Base-by-base conservation (phyloP, 2,888 invertebrate genomes). In the Melanostoma scalare region DNA sequence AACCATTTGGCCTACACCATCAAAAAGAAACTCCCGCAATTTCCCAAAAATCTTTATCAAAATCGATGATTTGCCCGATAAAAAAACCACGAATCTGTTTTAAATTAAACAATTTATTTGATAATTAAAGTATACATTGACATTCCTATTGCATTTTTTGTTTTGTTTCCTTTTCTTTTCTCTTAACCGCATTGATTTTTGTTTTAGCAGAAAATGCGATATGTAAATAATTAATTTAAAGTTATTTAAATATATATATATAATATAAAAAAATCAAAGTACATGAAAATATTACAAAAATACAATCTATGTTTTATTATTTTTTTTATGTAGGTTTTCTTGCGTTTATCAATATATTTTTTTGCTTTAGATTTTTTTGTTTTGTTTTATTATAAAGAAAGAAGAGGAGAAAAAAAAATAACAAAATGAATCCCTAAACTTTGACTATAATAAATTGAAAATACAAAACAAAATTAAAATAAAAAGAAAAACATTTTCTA, bases 71-170 rank as follows among this genome's bases (percentile, higher is more conserved):
- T 20, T 20, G 1, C 20, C 20, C 20, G 20, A 10, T 38, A 20
- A 6, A 55, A 31, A 60, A 9, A 61, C 35, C 44, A 36, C n/a
- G 20, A 20, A 31, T 20, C 20, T 56, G 4, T 67, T 74, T 73
- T 69, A 84, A 78, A 78, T 78, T 78, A 84, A 84, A 78, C 78
- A 82, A 78, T 84, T 84, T 84, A 84, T 79, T 84, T 71, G 55
- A 75, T 84, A 79, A 75, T 78, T 84, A 74, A 78, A 71, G 75
- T 84, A 71, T 84, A 84, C 79, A 79, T 61, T 84, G 79, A 75
- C 79, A 79, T 84, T 78, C 73, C 73, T 78, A 78, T 82, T 78
- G 82, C 77, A 74, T 60, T 72, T 60, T 40, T 30, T 55, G 42
- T 46, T 65, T 53, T 53, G 6, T 38, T 69, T 46, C 50, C 30